A percentile compares a stretch with the other conserved stretches of the same genome.
Evolutionary conservation across 2,888 invertebrate genomes (phyloP).

Genomic region (Sycophila texana): DNA sequence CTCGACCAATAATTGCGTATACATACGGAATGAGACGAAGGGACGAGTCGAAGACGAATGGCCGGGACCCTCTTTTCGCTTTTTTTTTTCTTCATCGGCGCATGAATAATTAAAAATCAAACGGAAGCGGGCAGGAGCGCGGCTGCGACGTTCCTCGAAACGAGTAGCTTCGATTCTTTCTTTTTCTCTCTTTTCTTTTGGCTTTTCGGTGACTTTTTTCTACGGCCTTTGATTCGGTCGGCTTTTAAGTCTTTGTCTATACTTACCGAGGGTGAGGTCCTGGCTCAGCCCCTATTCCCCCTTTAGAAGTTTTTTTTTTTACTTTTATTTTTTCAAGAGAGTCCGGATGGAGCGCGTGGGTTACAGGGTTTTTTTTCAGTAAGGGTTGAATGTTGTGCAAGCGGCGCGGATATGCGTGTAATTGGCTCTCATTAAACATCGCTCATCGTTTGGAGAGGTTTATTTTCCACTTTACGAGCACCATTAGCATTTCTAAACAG

Average conservation of each 20-base stretch:
- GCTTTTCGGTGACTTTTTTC: neutral
- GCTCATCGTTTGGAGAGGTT: constrained; percentile 1
- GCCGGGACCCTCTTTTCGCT: constrained; percentile 4
- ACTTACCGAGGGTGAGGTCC: neutral
- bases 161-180: neutral
- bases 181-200: neutral
- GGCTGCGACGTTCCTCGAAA: constrained; percentile 29
- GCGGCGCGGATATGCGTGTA: too few relatives aligned
- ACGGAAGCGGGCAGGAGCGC: constrained; percentile 37
- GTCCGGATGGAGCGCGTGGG: too few relatives aligned
- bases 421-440: neutral
- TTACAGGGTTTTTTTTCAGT: too few relatives aligned
- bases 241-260: neutral
- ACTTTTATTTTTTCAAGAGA: neutral
- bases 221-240: neutral
- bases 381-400: too few relatives aligned
- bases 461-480: neutral
- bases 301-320: neutral
- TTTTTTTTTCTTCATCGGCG: neutral
- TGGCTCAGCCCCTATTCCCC: neutral
- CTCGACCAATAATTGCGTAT: constrained; percentile 68
- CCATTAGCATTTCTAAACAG: too few relatives aligned
- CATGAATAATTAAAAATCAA: constrained; percentile 52
- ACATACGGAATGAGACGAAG: constrained; percentile 63
- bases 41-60: constrained; percentile 53